Evolutionary conservation across 2,113 vertebrate species (phyloP), one percentile per base, ranked within the genome.

Genomic region (Erinaceus europaeus): DNA sequence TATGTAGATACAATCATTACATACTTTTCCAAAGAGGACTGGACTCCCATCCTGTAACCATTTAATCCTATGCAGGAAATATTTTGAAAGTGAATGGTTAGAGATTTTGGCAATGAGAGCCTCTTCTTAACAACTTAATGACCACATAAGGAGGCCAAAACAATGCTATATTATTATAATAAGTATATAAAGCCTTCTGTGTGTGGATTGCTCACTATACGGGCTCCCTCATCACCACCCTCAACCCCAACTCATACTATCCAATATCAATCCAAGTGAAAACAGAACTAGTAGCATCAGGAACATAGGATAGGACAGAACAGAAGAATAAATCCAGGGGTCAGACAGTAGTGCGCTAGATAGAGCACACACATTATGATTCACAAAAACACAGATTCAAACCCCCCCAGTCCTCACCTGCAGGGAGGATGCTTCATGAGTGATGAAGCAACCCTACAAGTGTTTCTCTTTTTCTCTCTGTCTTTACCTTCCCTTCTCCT

Each of bases 1-100:
- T 88, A 98, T 61, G 50, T 96, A 98, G 68, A 98, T 1, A 27
- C 92, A 48, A 71, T 97, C 97, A 88, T 97, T 92, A 74, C 57
- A 61, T 5, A 98, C 94, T 48, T 95, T 97, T 12, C 98, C 98
- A 94, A 98, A 98, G 40, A 98, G 95, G 29, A 91, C 92, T 89
- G 95, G 97, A 84, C 98, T 98, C 34, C 98, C 94, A 69, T 93
- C 78, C 38, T 96, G 96, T 67, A 98, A 92, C 97, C 97, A 98
- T 44, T 97, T 95, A 93, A 98, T 95, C 88, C 98, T 98, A 90
- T 25, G 57, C 62, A 77, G 61, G 62, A 89, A 74, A 86, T 36
- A 76, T 36, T 21, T 44, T 40, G n/a, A 52, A 79, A 73, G 40
- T 44, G 57, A 82, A 80, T 29, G 27, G 38, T 79, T 14, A 91